A percentile compares a stretch with the other conserved stretches of the same genome.
Conservation (phyloP, 2,888 invertebrate genomes). For the Drosophila diplacantha region DNA sequence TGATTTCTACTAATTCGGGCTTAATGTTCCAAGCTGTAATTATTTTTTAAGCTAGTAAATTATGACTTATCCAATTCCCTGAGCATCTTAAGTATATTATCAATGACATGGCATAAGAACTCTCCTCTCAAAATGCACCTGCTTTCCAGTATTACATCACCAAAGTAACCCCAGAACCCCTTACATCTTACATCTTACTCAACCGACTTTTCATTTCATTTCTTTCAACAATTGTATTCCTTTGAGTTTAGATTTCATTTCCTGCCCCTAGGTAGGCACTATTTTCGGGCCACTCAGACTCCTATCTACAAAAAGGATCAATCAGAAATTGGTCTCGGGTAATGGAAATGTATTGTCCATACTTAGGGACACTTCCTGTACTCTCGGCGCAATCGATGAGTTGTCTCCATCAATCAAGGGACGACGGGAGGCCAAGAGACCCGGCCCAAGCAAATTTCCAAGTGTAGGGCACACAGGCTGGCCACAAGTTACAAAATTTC, state of each 20-base stretch:
- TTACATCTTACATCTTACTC: neutral
- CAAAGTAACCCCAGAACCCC: slow-evolving; percentile 1
- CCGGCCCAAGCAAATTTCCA: slow-evolving; percentile 15
- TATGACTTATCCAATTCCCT: neutral
- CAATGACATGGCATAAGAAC: neutral
- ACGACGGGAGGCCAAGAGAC: slow-evolving; percentile 7
- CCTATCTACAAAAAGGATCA: slow-evolving; percentile 23
- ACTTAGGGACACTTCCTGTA: slow-evolving; percentile 14
- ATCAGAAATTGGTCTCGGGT: slow-evolving; percentile 28
- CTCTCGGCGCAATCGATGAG: slow-evolving; percentile 43
- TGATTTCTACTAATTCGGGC: too few species aligned
- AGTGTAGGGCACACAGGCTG: slow-evolving; percentile 41
- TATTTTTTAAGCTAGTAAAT: neutral
- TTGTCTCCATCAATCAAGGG: slow-evolving; percentile 63
- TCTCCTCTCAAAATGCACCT: neutral
- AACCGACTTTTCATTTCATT: slow-evolving; percentile 6
- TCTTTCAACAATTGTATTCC: neutral
- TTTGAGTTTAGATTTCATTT: slow-evolving; percentile 21
- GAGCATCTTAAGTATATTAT: neutral
- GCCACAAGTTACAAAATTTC: slow-evolving; percentile 54
- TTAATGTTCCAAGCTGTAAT: neutral
- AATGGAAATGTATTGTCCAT: slow-evolving; percentile 30
- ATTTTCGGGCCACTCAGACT: neutral
- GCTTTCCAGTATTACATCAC: neutral
- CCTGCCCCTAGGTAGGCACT: slow-evolving; percentile 13